Conservation (phyloP, 2,888 invertebrate species). For the Caenorhabditis macrosperma region DNA sequence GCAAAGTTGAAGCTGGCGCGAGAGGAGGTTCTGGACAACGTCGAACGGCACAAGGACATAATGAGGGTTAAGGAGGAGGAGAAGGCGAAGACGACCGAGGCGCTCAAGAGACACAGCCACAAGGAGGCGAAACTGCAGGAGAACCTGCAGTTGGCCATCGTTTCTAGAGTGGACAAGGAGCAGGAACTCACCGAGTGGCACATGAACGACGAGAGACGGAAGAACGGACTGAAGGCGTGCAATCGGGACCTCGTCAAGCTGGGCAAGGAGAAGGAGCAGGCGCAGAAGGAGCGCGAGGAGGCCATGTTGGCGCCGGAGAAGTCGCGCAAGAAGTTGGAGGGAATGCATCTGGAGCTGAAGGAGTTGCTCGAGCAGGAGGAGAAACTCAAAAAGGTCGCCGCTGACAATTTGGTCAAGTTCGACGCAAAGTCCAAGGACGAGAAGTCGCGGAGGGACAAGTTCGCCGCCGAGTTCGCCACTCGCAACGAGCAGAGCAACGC, state of each 20-base stretch:
- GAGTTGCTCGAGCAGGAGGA: slow-evolving; percentile 26
- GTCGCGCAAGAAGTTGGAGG: slow-evolving; percentile 30
- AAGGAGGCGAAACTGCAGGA: too few species aligned
- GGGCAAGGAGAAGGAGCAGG: neutral
- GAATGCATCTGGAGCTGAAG: neutral
- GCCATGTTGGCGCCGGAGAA: slow-evolving; percentile 7
- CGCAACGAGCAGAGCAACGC: neutral
- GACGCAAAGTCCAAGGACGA: neutral
- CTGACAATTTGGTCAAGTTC: neutral
- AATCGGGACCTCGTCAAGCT: neutral
- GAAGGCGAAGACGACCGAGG: too few species aligned
- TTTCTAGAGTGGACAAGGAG: too few species aligned
- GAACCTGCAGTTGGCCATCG: too few species aligned
- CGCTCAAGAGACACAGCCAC: too few species aligned
- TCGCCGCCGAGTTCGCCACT: neutral
- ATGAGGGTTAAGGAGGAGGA: too few species aligned
- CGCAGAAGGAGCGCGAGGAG: neutral
- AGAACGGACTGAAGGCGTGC: neutral
- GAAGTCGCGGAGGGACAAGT: neutral
- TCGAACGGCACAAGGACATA: too few species aligned
- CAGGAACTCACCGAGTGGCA: neutral
- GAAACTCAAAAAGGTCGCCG: slow-evolving; percentile 10
- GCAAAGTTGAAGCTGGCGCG: too few species aligned
- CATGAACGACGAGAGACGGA: too few species aligned
- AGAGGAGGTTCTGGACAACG: too few species aligned